Evolutionary conservation across 1,140 invertebrate genomes (phyloP).

Genomic region (Bursaphelenchus mucronatus): DNA sequence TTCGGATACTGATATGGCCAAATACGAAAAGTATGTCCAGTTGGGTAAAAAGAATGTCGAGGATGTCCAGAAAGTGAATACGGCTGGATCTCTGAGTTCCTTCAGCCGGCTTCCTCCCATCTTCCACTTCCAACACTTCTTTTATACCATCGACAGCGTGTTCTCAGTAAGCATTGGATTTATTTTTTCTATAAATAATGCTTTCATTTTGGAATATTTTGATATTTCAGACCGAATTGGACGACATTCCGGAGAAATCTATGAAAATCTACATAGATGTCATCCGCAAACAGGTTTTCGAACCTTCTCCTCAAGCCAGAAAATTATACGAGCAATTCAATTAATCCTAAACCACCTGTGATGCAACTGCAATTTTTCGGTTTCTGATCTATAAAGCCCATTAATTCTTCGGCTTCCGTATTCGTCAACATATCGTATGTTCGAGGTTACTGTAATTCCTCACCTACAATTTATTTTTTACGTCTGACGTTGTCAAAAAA

Average conservation of each 20-base stretch:
- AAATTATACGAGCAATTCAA: slow-evolving; percentile 3
- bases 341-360: no score
- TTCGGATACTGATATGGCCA: slow-evolving; percentile 17
- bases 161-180: slow-evolving; percentile 34
- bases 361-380: no score
- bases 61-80: neutral
- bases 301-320: neutral
- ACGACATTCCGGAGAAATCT: slow-evolving; percentile 7
- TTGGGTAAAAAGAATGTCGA: slow-evolving; percentile 3
- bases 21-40: slow-evolving; percentile 28
- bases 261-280: slow-evolving; percentile 8
- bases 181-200: neutral
- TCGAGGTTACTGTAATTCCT: no score
- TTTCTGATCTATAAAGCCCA: no score
- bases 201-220: slow-evolving; percentile 7
- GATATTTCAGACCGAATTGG: slow-evolving; percentile 14
- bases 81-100: slow-evolving; percentile 11
- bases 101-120: slow-evolving; percentile 36
- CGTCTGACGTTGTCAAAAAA: no score
- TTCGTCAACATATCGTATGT: no score
- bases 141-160: slow-evolving; percentile 45
- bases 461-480: no score
- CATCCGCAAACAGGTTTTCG: slow-evolving; percentile 6
- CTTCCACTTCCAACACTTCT: slow-evolving; percentile 35
- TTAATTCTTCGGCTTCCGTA: no score